Evolutionary conservation across 2,113 vertebrate genomes (phyloP).

Genomic region (Burhinus bistriatus): DNA sequence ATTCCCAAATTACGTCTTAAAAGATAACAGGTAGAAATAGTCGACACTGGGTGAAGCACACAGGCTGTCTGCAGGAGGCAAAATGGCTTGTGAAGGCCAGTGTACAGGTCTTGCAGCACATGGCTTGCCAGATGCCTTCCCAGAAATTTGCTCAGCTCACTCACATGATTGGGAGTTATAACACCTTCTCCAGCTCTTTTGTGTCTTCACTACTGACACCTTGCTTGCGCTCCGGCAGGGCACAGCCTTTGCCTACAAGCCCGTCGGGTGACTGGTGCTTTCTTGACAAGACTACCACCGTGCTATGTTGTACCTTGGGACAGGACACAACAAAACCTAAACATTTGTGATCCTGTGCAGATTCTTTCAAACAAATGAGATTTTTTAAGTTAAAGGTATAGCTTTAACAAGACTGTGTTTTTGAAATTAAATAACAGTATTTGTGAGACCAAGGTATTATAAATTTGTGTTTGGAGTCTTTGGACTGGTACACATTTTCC

Average conservation of each 20-base stretch:
- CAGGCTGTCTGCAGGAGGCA: background rate
- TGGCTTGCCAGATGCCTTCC: background rate
- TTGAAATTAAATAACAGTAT: background rate
- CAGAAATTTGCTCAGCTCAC: background rate
- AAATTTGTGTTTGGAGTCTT: background rate
- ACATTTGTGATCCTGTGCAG: rapidly evolving
- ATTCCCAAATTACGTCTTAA: background rate
- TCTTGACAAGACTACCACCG: background rate
- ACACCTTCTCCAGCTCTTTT: background rate
- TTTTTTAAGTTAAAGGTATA: background rate
- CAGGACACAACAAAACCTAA: background rate
- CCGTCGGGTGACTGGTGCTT: background rate
- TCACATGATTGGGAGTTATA: background rate
- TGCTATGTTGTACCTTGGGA: background rate
- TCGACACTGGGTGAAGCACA: background rate
- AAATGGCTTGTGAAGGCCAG: background rate
- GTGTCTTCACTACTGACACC: background rate
- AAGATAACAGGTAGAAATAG: background rate
- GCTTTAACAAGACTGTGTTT: background rate
- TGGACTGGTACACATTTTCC: background rate
- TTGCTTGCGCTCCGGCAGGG: background rate
- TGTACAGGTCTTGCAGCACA: background rate
- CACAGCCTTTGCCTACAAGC: background rate
- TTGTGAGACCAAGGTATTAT: background rate
- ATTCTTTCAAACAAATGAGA: background rate